Evolutionary conservation across 1,140 invertebrate genomes (phyloP), one percentile per base, ranked within the genome.

Genomic region (Heliconius melpomene): DNA sequence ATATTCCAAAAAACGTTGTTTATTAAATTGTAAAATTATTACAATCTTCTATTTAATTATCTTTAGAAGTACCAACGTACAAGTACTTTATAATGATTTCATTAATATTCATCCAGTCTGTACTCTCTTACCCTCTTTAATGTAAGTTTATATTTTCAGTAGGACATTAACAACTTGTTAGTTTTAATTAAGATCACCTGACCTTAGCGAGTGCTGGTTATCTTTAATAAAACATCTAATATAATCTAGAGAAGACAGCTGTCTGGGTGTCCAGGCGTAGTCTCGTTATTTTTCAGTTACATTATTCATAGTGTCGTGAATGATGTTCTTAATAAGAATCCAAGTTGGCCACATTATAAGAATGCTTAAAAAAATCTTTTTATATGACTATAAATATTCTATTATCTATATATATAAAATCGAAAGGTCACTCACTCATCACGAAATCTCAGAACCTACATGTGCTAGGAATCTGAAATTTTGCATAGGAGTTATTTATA

Each of bases 121-220:
- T 66, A 20, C 50, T 11, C 57, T 66, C 57, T 66, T 66, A 66
- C 60, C 60, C 26, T 75, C 46, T 75, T 52, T 57, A 52, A 75
- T 66, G 40, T 75, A 36, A 66, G 23, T 66, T 66, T 66, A 66
- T 66, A 29, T 66, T 26, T 66, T 13, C 2, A 75, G 26, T 38
- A 38, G 40, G 7, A 57, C 57, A 70, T 77, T 70, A 77, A 77
- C 75, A 78, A 78, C 46, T 72, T 78, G 70, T 78, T 71, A 66
- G 46, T 54, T 78, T 78, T 78, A 78, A 78, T 78, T 78, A 78
- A 78, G 46, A 71, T 46, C 32, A 77, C 71, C 60, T 60, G 66
- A 77, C 66, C 36, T 26, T 71, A 77, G 75, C 46, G 57, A 77
- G n/a, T 77, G 16, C 23, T 77, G 38, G 71, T 60, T 70, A 77